Evolutionary conservation across 2,113 vertebrate species (phyloP).

Genomic region (Campylomormyrus numenius): DNA sequence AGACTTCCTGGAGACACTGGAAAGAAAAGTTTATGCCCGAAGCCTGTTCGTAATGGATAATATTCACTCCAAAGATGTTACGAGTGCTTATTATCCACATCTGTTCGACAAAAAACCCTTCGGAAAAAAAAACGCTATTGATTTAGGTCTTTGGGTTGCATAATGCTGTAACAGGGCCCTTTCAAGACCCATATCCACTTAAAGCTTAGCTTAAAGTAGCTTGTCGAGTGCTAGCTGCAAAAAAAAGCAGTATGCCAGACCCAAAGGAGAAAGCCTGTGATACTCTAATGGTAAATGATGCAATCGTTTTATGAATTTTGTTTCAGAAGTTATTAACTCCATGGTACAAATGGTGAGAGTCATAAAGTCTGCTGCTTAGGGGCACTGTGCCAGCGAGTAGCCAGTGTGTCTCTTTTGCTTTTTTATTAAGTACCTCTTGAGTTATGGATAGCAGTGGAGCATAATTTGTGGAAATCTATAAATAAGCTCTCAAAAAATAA

Average conservation of each 20-base stretch:
- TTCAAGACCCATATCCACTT: constrained; percentile 9
- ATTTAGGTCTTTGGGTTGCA: constrained; percentile 15
- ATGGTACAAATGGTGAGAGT: background rate
- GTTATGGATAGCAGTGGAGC: background rate
- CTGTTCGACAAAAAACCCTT: background rate
- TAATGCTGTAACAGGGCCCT: constrained; percentile 8
- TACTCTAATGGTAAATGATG: background rate
- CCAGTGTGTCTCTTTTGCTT: background rate
- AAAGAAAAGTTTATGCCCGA: constrained; percentile 68
- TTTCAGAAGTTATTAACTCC: constrained; percentile 3
- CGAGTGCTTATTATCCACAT: constrained; percentile 14
- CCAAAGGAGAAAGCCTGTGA: background rate
- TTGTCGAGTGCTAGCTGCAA: background rate
- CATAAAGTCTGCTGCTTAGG: background rate
- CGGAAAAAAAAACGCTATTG: constrained; percentile 1
- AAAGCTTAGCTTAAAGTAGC: constrained; percentile 7
- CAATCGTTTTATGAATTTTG: constrained; percentile 10
- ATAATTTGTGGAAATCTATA: background rate
- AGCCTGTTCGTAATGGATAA: constrained; percentile 58
- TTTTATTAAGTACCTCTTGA: background rate
- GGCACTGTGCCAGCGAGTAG: background rate
- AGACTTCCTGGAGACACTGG: constrained; percentile 70
- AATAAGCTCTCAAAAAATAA: background rate
- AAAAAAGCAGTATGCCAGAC: background rate
- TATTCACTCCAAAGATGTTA: constrained; percentile 48